Percentiles rank a stretch among this genome's conserved stretches.
phyloP scores from a whole-genome alignment of 2,113 vertebrate species.

The Bubo blakistoni region DNA sequence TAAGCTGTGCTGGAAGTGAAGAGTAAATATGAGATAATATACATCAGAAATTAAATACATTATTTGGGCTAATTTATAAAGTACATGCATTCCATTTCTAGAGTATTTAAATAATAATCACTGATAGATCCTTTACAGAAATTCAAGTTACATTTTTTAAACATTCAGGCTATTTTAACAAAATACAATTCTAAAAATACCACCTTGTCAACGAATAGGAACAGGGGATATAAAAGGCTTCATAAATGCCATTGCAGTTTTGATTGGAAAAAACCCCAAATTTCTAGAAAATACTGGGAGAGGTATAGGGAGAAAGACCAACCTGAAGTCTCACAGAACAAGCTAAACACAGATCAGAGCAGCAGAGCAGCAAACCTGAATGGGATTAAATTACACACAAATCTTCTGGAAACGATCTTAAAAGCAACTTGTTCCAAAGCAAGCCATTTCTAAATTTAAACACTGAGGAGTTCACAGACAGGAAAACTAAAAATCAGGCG shows the following conservation, averaged over 20 bases:
- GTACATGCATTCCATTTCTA: background rate
- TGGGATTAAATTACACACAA: slow-evolving; percentile 21
- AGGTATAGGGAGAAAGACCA: background rate
- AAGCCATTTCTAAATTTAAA: slow-evolving; percentile 49
- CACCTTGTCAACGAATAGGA: background rate
- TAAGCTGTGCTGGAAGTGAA: background rate
- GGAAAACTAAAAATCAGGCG: slow-evolving; percentile 14
- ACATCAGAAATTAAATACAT: background rate
- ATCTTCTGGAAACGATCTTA: slow-evolving; percentile 19
- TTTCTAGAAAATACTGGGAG: background rate
- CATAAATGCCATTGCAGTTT: background rate
- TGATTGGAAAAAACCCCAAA: background rate
- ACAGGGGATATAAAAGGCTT: background rate
- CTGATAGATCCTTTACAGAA: background rate
- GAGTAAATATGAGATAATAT: background rate
- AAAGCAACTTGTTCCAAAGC: slow-evolving; percentile 19
- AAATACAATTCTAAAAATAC: background rate
- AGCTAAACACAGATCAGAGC: background rate
- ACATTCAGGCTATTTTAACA: background rate
- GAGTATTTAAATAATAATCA: background rate
- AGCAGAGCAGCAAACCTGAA: background rate
- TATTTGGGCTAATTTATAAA: background rate
- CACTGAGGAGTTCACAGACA: background rate
- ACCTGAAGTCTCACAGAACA: background rate
- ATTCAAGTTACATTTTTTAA: background rate